Conservation (phyloP, 2,888 invertebrate species). For the Melieria omissa region DNA sequence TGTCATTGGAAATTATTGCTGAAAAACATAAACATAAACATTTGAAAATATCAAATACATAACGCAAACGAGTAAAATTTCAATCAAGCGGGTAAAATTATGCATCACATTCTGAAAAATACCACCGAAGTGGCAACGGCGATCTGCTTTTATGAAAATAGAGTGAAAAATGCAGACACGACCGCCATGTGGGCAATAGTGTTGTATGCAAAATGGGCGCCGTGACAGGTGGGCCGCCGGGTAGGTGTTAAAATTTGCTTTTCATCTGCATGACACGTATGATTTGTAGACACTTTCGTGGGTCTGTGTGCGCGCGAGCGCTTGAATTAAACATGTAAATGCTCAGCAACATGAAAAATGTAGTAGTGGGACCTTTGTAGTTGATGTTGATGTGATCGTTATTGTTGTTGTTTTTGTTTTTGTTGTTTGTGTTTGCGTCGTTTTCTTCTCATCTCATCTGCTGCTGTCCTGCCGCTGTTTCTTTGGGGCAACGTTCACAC, state of each 20-base stretch:
- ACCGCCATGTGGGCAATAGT: too few relatives aligned
- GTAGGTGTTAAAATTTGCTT: conserved; percentile 34
- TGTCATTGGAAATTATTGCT: too few relatives aligned
- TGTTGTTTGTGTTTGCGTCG: not conserved
- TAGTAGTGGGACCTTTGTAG: not conserved
- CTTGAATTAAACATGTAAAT: conserved; percentile 29
- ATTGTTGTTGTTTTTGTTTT: not conserved
- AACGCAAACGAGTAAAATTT: too few relatives aligned
- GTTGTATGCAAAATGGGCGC: too few relatives aligned
- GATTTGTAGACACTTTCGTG: conserved; percentile 29
- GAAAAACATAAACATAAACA: too few relatives aligned
- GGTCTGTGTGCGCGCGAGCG: not conserved
- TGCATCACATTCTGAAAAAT: too few relatives aligned
- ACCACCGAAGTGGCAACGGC: too few relatives aligned
- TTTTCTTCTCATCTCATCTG: not conserved
- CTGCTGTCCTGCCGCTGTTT: not conserved
- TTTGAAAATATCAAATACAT: too few relatives aligned
- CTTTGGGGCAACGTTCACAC: not conserved
- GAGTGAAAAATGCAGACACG: too few relatives aligned
- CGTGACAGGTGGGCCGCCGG: too few relatives aligned
- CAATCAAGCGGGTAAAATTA: too few relatives aligned
- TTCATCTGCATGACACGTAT: conserved; percentile 34
- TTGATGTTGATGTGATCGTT: not conserved
- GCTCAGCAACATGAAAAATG: conserved; percentile 18
- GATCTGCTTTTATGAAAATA: too few relatives aligned